Evolutionary conservation across 2,888 invertebrate genomes (phyloP), one percentile per base, ranked within the genome.

Genomic region (Sipunculus nudus): DNA sequence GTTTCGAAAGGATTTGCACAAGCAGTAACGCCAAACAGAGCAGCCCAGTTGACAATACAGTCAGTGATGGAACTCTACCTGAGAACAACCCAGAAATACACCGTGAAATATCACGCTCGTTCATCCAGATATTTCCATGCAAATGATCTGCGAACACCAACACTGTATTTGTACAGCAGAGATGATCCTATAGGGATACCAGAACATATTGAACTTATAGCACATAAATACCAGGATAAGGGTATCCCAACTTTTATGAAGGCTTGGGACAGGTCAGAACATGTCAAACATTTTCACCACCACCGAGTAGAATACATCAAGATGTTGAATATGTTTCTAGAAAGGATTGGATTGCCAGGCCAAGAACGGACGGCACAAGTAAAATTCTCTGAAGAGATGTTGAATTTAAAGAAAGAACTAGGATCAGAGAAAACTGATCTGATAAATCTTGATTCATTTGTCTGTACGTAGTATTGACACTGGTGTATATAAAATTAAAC

Each of bases 81-180:
- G 87, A 89, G 89, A 81, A 88, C 91, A 58, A 93, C 94, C 86
- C 88, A 93, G 79, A 89, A 91, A 45, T 88, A 89, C 40, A 91
- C 94, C 4, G 94, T 94, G 0, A 87, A 89, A 13, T 93, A 95
- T 86, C 95, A 95, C 83, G 87, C 92, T 74, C 86, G 90, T 26
- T 68, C 78, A 57, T 90, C 93, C 10, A 92, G 91, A 78, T 87
- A 91, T 85, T 94, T 93, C 85, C 92, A 94, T 79, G 89, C 90
- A 5, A 92, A 90, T 75, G 82, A 90, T 55, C 88, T 93, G 53
- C 88, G 86, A 68, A 88, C 90, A 39, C 95, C 95, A 1, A 89
- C 91, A 1, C 84, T 93, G 65, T 88, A 93, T 81, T 86, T 92
- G 53, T 86, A 91, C 55, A 86, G 86, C 2, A 74, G 89, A 70